Evolutionary conservation across 2,888 invertebrate genomes (phyloP), one percentile per base, ranked within the genome.

Genomic region (Mythimna lalbum): DNA sequence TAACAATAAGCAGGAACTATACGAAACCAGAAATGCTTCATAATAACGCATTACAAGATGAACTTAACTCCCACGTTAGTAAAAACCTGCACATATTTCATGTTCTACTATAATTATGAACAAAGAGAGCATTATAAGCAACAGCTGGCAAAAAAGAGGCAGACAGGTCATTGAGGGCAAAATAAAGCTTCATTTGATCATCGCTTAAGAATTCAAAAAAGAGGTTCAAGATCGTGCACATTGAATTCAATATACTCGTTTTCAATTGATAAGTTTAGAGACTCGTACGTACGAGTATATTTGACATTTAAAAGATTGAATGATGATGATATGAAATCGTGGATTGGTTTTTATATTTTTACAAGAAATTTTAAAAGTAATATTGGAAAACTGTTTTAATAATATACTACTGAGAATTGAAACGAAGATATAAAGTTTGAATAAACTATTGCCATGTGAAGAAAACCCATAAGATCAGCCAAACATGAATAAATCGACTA

Each of bases 1-100:
- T 66, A 63, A 84, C 84, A 84, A 84, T 84, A 56, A 78, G 53
- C 70, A 84, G 84, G 84, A 84, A 84, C 84, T 80, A 71, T 36
- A 63, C 60, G 71, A 78, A 85, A 83, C 84, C 84, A 84, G 86
- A 84, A 85, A 76, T 55, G 60, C 64, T 71, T 69, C 56, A 78
- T 83, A 83, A 85, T 67, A 78, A 75, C 63, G 61, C 69, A 62
- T 75, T 69, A 75, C 69, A 79, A 78, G 76, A 79, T 73, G 76
- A 67, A 75, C 74, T 76, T 68, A 76, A 83, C 80, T 84, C 84
- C 84, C 84, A 84, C 86, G 86, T 78, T 72, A 53, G 70, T 69
- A 84, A 84, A 83, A 84, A 83, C 73, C 39, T 72, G 73, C 69
- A 77, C 69, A 69, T 74, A 76, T 76, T 78, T 81, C 63, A 79